A percentile compares a stretch with the other conserved stretches of the same genome.
Evolutionary conservation across 2,797 vertebrate genomes (phyloP).

Genomic region (Distichodus sexfasciatus): DNA sequence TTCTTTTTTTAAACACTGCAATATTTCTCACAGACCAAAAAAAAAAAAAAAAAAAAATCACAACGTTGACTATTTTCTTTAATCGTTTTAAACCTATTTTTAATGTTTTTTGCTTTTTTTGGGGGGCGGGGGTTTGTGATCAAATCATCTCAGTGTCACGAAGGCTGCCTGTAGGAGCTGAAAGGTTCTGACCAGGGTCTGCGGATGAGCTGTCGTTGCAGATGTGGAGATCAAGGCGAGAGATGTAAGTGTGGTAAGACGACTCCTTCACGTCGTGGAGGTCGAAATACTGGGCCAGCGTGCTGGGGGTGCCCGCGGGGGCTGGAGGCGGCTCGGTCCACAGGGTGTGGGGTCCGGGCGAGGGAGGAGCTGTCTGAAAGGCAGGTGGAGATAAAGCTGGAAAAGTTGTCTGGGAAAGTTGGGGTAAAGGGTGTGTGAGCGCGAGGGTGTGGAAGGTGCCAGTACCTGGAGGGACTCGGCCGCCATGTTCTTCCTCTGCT

Average conservation of each 20-base stretch:
- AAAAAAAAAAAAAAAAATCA: too few relatives aligned
- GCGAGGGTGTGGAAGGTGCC: background rate
- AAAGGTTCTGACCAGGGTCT: conserved; percentile 79
- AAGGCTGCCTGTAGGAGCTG: background rate
- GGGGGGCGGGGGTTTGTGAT: too few relatives aligned
- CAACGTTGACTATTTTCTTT: too few relatives aligned
- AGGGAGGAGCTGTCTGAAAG: conserved; percentile 81
- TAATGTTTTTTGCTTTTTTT: too few relatives aligned
- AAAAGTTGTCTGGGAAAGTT: too few relatives aligned
- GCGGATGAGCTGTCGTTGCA: conserved; percentile 88
- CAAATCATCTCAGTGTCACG: too few relatives aligned
- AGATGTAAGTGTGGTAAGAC: conserved; percentile 95
- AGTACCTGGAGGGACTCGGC: conserved; percentile 85
- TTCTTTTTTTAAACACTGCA: too few relatives aligned
- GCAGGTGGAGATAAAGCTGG: background rate
- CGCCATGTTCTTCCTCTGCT: conserved; percentile 91
- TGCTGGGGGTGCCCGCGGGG: conserved; percentile 70
- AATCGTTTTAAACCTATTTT: too few relatives aligned
- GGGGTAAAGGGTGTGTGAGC: too few relatives aligned
- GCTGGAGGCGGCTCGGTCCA: conserved; percentile 81
- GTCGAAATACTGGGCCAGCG: conserved; percentile 89
- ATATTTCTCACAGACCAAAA: too few relatives aligned
- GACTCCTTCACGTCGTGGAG: conserved; percentile 93
- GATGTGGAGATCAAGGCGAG: conserved; percentile 92
- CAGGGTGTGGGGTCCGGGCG: conserved; percentile 81